Percentiles rank a stretch among this genome's conserved stretches.
phyloP scores from a whole-genome alignment of 2,888 invertebrate genomes.

The Apamea monoglypha region DNA sequence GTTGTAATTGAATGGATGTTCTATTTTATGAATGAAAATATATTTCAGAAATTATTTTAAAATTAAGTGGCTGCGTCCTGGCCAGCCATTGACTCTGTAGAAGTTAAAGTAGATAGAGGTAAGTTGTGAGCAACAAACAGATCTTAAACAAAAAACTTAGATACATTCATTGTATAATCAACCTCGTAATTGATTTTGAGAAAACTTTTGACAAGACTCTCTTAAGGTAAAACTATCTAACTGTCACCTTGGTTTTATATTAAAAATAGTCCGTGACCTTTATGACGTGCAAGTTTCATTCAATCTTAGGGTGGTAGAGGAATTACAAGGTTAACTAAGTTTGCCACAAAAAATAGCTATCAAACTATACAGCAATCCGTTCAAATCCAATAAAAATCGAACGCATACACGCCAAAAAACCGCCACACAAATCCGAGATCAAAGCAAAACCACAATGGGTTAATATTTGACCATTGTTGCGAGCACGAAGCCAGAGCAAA shows the following conservation, averaged over 20 bases:
- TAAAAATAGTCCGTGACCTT: background rate
- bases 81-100: background rate
- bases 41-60: background rate
- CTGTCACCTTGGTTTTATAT: background rate
- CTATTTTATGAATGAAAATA: conserved; percentile 3
- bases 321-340: background rate
- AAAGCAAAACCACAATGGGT: conserved; percentile 51
- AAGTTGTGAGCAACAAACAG: too few relatives aligned
- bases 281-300: background rate
- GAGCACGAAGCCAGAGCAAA: conserved; percentile 73
- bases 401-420: conserved; percentile 14
- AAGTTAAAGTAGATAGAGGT: background rate
- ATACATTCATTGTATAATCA: background rate
- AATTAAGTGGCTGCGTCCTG: background rate
- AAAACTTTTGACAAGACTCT: too few relatives aligned
- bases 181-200: too few relatives aligned
- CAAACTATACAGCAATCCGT: background rate
- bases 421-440: conserved; percentile 31
- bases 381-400: background rate
- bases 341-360: background rate
- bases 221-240: too few relatives aligned
- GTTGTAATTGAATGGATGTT: conserved; percentile 34
- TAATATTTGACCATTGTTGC: conserved; percentile 63
- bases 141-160: too few relatives aligned
- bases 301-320: background rate